Base-by-base conservation (phyloP, 1,140 invertebrate species). In the Schlechtendalia chinensis region DNA sequence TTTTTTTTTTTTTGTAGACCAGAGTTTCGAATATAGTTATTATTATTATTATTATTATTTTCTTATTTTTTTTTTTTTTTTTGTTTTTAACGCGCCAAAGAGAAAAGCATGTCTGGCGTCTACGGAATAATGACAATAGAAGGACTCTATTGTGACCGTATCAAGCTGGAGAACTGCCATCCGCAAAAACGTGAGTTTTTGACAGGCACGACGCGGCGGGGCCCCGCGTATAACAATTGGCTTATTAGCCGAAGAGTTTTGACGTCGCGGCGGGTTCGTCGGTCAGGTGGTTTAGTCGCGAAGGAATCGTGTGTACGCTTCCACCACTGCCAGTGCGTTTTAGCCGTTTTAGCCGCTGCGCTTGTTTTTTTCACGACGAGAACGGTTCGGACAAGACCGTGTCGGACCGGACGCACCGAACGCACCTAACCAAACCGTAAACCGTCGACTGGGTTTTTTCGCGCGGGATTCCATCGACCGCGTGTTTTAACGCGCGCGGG, bases 141-240 rank as follows among this genome's bases (percentile, higher is more conserved):
- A 63, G n/a, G n/a, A n/a, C n/a, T n/a, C 75, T 53, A 79, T 61
- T 79, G 56, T 79, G 75, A 19, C n/a, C 14, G 16, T 54, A 29
- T 77, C 72, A 77, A 77, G 39, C 39, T 19, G 69, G 69, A 19
- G 67, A 59, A 77, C 72, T 77, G 72, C 29, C 72, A 77, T 77
- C 59, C 32, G 72, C 72, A 77, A 77, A 77, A 77, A 59, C 54
- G 29, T 24, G 19, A n/a, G 29, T 77, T 77, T 79, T 50, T 79
- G 75, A 79, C 75, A 75, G 53, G 72, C 29, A 72, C 24, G n/a
- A 39, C 61, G 16, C 10, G 69, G 12, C 24, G 69, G 8, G 6
- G 45, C n/a, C 11, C n/a, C 12, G 17, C 19, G 29, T 12, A 45
- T 54, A 53, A 72, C 16, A 54, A 54, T 47, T 29, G 29, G 69